phyloP scores from a whole-genome alignment of 2,888 invertebrate genomes.

The Abrostola triplasia region DNA sequence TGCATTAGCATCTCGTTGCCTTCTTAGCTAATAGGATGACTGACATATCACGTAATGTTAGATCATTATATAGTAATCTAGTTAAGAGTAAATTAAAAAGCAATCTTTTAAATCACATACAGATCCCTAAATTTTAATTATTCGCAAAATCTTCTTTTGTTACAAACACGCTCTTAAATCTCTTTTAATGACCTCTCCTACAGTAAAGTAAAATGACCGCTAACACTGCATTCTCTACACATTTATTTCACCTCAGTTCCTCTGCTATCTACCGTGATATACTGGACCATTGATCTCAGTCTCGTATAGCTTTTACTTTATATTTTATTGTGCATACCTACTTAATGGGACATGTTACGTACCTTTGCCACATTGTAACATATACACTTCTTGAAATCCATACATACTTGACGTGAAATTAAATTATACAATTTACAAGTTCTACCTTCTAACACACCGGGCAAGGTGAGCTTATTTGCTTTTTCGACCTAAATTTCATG shows the following conservation, averaged over 20 bases:
- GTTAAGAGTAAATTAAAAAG: too few species aligned
- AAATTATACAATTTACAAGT: not conserved
- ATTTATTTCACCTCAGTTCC: conserved; percentile 3
- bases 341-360: too few species aligned
- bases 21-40: too few species aligned
- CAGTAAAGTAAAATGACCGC: conserved; percentile 5
- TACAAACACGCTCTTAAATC: conserved; percentile 1
- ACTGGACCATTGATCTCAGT: conserved; percentile 2
- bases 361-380: too few species aligned
- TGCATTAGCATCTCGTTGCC: too few species aligned
- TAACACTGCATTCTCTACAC: conserved; percentile 4
- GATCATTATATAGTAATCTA: too few species aligned
- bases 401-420: too few species aligned
- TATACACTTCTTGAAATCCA: too few species aligned
- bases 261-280: conserved; percentile 3
- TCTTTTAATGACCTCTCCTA: conserved; percentile 1
- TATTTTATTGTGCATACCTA: not conserved
- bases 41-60: too few species aligned
- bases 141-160: not conserved
- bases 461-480: conserved; percentile 6
- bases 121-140: not conserved
- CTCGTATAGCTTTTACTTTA: not conserved
- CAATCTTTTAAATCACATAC: not conserved
- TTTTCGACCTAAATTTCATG: conserved; percentile 16
- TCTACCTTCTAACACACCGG: not conserved